phyloP scores from a whole-genome alignment of 53 echinoderm and acorn worm species.

The Stichopus horrens region DNA sequence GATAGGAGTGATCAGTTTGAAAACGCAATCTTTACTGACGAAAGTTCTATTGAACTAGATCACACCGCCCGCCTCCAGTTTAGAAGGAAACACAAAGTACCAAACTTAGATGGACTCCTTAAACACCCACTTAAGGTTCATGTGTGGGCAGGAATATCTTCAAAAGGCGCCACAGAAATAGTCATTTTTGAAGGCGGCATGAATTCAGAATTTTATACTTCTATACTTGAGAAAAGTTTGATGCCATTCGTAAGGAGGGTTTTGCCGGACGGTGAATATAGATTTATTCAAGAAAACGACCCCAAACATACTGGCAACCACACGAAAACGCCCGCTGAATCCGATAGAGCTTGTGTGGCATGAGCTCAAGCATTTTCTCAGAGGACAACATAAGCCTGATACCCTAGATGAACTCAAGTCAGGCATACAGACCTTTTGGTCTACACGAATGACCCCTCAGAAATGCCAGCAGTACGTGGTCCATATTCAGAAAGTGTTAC shows the following conservation, averaged over 20 bases:
- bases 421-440: conserved; percentile 38
- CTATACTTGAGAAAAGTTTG: conserved; percentile 1
- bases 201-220: conserved; percentile 44
- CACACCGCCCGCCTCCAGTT: conserved; percentile 40
- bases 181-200: conserved; percentile 45
- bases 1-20: conserved; percentile 14
- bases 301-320: conserved; percentile 46
- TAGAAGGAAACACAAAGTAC: neutral
- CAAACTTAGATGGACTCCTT: conserved; percentile 16
- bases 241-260: conserved; percentile 22
- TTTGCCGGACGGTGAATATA: conserved; percentile 41
- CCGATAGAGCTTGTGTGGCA: conserved; percentile 55
- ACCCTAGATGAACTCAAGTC: conserved; percentile 30
- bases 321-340: conserved; percentile 33
- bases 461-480: conserved; percentile 36
- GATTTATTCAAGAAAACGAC: conserved; percentile 59
- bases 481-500: conserved; percentile 43
- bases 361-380: conserved; percentile 36
- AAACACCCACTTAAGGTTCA: conserved; percentile 51
- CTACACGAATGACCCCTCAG: conserved; percentile 9
- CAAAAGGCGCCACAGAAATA: conserved; percentile 48
- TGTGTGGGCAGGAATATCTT: conserved; percentile 63
- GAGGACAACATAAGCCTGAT: conserved; percentile 35
- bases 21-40: conserved; percentile 53
- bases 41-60: conserved; percentile 51